Conservation (phyloP, 1,140 invertebrate genomes). For the Phymorhynchus buccinoides region DNA sequence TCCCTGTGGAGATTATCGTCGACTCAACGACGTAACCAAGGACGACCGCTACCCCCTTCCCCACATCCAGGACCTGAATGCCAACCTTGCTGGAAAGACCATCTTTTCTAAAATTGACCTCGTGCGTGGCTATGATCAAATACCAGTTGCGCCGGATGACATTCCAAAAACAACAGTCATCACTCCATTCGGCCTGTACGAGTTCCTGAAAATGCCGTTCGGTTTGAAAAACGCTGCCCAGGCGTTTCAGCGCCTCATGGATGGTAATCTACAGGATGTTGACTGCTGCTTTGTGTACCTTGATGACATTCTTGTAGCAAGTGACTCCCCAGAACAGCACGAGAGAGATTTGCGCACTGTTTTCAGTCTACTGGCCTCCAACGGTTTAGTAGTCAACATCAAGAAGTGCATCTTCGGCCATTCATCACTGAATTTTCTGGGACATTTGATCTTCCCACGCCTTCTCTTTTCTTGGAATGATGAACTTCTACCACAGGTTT, state of each 20-base stretch:
- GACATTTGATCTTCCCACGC: slow-evolving; percentile 5
- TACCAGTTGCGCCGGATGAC: slow-evolving; percentile 36
- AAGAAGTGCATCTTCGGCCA: slow-evolving; percentile 3
- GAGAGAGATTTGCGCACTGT: not conserved
- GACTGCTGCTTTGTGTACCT: slow-evolving; percentile 24
- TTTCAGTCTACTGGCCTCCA: not conserved
- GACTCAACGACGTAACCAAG: slow-evolving; percentile 70
- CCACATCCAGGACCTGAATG: slow-evolving; percentile 51
- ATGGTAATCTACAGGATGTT: slow-evolving; percentile 13
- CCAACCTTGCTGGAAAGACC: slow-evolving; percentile 38
- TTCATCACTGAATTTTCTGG: not conserved
- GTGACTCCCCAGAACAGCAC: not conserved
- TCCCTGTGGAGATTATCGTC: slow-evolving; percentile 73
- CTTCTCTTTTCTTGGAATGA: slow-evolving; percentile 2
- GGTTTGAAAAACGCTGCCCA: slow-evolving; percentile 34
- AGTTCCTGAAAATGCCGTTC: slow-evolving; percentile 46
- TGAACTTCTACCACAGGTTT: slow-evolving; percentile 31
- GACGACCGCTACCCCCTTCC: slow-evolving; percentile 60
- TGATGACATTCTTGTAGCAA: not conserved
- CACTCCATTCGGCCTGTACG: slow-evolving; percentile 50
- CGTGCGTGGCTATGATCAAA: slow-evolving; percentile 43
- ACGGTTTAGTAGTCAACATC: slow-evolving; percentile 20
- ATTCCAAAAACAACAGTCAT: slow-evolving; percentile 49
- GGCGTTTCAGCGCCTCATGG: slow-evolving; percentile 34
- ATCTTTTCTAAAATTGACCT: slow-evolving; percentile 47